Evolutionary conservation across 2,113 vertebrate genomes (phyloP).

Genomic region (Lethenteron reissneri): DNA sequence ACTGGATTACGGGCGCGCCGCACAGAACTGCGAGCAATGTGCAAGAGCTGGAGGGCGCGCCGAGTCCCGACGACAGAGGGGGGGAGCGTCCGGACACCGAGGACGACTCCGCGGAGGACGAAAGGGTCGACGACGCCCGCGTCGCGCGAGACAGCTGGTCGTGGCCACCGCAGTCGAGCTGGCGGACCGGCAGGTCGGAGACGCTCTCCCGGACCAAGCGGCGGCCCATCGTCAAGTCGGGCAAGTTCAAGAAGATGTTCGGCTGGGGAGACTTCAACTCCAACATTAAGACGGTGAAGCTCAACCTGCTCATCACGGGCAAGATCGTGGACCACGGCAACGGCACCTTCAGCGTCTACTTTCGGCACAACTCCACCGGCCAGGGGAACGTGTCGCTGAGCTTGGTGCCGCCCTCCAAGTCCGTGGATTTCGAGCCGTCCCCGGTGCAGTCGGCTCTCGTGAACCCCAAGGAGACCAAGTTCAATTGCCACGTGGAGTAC

Average conservation of each 20-base stretch:
- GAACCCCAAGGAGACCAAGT: constrained; percentile 51
- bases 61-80: no score
- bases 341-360: constrained; percentile 87
- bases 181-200: constrained; percentile 29
- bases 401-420: constrained; percentile 65
- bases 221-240: constrained; percentile 50
- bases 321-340: constrained; percentile 91
- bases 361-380: constrained; percentile 87
- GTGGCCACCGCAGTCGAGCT: not conserved
- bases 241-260: constrained; percentile 77
- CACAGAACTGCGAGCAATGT: no score
- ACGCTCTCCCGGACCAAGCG: constrained; percentile 41
- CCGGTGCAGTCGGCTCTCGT: constrained; percentile 20
- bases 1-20: no score
- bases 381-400: constrained; percentile 71
- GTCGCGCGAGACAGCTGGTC: no score
- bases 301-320: constrained; percentile 46
- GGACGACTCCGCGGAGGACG: no score
- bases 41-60: no score
- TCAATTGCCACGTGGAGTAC: constrained; percentile 86
- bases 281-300: constrained; percentile 63
- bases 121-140: no score
- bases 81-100: no score
- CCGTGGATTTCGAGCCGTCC: constrained; percentile 65
- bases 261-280: constrained; percentile 98